Evolutionary conservation across 2,888 invertebrate genomes (phyloP), one percentile per base, ranked within the genome.

Genomic region (Anthophora plumipes): DNA sequence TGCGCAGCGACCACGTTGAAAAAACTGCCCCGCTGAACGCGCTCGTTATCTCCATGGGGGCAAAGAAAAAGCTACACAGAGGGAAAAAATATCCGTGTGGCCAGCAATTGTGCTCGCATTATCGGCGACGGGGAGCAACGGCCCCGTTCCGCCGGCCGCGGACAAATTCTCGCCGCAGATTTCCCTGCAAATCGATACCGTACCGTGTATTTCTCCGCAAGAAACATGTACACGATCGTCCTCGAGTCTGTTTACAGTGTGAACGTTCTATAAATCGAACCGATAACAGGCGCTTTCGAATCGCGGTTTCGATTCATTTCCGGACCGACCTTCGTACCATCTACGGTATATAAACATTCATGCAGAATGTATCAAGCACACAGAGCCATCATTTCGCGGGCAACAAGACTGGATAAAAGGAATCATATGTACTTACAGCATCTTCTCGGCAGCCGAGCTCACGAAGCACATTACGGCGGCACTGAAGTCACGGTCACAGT

Each of bases 401-500:
- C n/a, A 22, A 31, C 8, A 1, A 14, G 8, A 59, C 31, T 9
- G 7, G 12, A 41, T 1, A 14, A 7, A 12, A 1, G 43, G 12
- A 37, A 54, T 12, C 17, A 4, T 31, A 31, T 7, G 11, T 78
- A 88, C 88, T 88, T 66, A 88, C 88, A 76, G 85, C 88, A 88
- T 88, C 84, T 80, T 74, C 74, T 70, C 52, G 64, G 60, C 48
- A 70, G 73, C 22, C 64, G 43, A 71, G 70, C 69, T 59, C 52
- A 12, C 76, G 70, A 74, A 48, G 67, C 57, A 71, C 77, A 79
- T 77, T 64, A 55, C 82, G 77, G 50, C 76, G 66, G 69, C 63
- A 70, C 77, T 57, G 77, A 82, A 85, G 80, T 84, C 83, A 88
- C 88, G 83, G 84, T 88, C 85, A 86, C 88, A 88, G 87, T 83